Evolutionary conservation across 2,113 vertebrate species (phyloP), one percentile per base, ranked within the genome.

Genomic region (Xenopus borealis): DNA sequence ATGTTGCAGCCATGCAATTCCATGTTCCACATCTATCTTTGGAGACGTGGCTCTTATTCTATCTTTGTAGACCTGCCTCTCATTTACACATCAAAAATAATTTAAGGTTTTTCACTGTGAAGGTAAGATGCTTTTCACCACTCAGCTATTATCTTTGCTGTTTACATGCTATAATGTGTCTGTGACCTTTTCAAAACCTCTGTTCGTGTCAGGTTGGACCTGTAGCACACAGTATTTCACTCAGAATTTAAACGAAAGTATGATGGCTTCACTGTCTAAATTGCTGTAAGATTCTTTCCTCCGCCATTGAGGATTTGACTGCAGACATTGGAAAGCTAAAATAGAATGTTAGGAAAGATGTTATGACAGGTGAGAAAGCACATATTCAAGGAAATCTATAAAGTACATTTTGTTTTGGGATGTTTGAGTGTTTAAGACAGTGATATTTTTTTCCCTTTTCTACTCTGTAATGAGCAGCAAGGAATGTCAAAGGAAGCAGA

Each of bases 41-140:
- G 46, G 10, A 47, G 46, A 27, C 23, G 23, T 27, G 23, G 23
- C 23, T 27, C 23, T 27, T 27, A 27, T 27, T 27, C 33, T 40
- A 40, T 40, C 33, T 87, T 87, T 85, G 79, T 84, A 79, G 80
- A 85, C 83, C 85, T 78, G 83, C 81, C 84, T 89, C 89, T 86
- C 88, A 90, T 90, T 88, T 89, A 90, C 88, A 88, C 87, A 89
- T 89, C 87, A 90, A 88, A 90, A 88, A 89, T 90, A 90, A 90
- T 90, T 89, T 90, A 89, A 88, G 86, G 85, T 85, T 88, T 50
- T 89, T 88, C 10, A 62, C 70, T 30, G 86, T 87, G 88, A 90
- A 89, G 88, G 88, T 90, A 88, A 88, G 87, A 87, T 86, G 86
- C 85, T 88, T 89, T 85, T 86, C 85, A 85, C 83, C 82, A 83